A percentile compares a stretch with the other conserved stretches of the same genome.
These are phyloP conservation scores for Ormyrus labotus DNA, from an alignment of 2,888 invertebrate species.

Conservation along the genomic window DNA sequence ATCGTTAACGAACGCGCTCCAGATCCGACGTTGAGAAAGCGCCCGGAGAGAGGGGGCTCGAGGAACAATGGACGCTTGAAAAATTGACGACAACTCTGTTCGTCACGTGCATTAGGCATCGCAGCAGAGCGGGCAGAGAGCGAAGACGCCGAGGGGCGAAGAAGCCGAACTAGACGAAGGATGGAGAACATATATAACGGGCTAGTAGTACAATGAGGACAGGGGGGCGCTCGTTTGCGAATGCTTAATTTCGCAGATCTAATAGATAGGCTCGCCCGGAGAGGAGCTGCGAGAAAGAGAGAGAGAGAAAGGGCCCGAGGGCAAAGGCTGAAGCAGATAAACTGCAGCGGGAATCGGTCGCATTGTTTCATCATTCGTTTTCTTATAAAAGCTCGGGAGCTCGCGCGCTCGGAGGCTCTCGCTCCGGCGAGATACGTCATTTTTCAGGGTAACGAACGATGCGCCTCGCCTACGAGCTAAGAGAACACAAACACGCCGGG, in stretches of 20 bases:
- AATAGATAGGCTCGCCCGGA: constrained; percentile 49
- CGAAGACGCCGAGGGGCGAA: constrained; percentile 39
- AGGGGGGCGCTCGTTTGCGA: constrained; percentile 43
- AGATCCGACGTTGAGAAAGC: not conserved
- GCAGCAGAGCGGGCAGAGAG: constrained; percentile 20
- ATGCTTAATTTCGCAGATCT: constrained; percentile 58
- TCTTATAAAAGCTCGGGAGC: not conserved
- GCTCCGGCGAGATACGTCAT: constrained; percentile 60
- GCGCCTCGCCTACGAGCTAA: constrained; percentile 34
- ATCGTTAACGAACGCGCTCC: constrained; percentile 32
- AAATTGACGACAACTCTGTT: constrained; percentile 53
- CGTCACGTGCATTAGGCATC: constrained; percentile 47
- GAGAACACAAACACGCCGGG: constrained; percentile 12
- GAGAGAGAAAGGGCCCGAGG: constrained; percentile 19
- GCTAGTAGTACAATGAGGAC: not conserved
- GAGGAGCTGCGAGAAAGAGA: constrained; percentile 33
- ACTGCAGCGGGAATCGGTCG: not conserved
- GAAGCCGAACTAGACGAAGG: not conserved
- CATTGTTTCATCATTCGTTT: constrained; percentile 59
- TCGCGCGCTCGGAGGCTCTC: not conserved
- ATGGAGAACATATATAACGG: not conserved
- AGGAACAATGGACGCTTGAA: constrained; percentile 51
- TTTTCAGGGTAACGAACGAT: constrained; percentile 67
- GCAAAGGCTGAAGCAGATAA: constrained; percentile 24
- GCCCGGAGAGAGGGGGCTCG: not conserved